Evolutionary conservation across 2,888 invertebrate species (phyloP), one percentile per base, ranked within the genome.

Genomic region (Ectropis crepuscularia): DNA sequence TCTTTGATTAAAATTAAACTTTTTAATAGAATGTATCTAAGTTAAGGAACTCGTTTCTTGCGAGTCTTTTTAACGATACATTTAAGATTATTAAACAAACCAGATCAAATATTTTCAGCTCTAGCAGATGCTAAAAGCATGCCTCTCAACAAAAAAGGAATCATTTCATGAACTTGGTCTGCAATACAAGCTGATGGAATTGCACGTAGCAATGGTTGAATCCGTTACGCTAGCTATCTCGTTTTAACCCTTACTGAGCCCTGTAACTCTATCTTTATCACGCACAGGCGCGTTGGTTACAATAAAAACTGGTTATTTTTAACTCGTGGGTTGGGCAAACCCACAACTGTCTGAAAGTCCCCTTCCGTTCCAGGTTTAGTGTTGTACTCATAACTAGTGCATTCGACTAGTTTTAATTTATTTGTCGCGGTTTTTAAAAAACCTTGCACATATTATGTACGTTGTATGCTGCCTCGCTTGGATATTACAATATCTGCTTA

Each of bases 251-350:
- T 82, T 77, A 62, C 71, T 67, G 71, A 78, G 80, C 82, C 82
- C 84, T 83, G 82, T 89, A 81, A 79, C 74, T 80, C 85, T 76
- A 79, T 90, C 90, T 85, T 86, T 89, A 79, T 91, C 87, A 80
- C 87, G 79, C 90, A 68, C 77, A 85, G 80, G 82, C 85, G 86
- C 83, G 87, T 80, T 86, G 80, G 81, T 81, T 85, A 88, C 86
- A 90, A 88, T 88, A 90, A 90, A 90, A 91, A 91, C 89, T 87
- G 89, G 89, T 89, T 92, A 92, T 91, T 91, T 91, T 91, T 91
- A 91, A 90, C 89, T 90, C 81, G 82, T 83, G 85, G 84, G 86
- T 84, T 88, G 87, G 87, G 83, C 88, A 83, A 84, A 78, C 79
- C 82, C 82, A 81, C 86, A 78, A 82, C 83, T 80, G 76, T 80